A percentile compares a stretch with the other conserved stretches of the same genome.
Conservation (phyloP, 2,797 vertebrate genomes). For the Cossypha niveicapilla region DNA sequence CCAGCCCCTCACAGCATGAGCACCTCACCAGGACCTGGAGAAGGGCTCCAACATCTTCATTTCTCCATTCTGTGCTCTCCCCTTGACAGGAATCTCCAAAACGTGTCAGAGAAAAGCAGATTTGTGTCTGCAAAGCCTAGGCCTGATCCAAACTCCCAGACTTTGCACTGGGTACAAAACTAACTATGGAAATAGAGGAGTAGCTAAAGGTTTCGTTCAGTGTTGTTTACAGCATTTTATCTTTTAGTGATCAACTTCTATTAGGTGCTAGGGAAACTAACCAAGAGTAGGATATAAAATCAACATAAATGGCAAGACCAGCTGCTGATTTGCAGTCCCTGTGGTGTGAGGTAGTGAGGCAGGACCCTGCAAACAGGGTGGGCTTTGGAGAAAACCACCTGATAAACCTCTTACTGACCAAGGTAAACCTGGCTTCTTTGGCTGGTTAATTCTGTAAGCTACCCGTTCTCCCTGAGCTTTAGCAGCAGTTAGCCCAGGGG, state of each 20-base stretch:
- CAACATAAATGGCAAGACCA: neutral
- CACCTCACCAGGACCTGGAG: neutral
- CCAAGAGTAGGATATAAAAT: accelerated
- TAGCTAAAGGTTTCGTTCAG: neutral
- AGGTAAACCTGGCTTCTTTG: neutral
- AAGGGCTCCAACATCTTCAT: accelerated
- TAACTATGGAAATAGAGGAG: neutral
- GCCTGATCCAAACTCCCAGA: neutral
- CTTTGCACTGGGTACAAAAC: neutral
- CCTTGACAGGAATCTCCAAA: neutral
- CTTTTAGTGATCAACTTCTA: neutral
- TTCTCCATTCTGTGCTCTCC: neutral
- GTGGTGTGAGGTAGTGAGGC: neutral
- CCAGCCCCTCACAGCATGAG: neutral
- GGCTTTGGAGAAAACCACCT: neutral
- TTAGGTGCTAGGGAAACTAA: neutral
- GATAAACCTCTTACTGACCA: neutral
- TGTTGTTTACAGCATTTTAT: neutral
- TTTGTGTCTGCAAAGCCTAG: neutral
- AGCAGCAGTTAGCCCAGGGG: neutral
- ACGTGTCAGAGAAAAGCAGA: accelerated
- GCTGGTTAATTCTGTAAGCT: neutral
- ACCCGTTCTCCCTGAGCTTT: neutral
- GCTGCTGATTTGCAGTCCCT: neutral
- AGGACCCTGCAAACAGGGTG: neutral